These are phyloP conservation scores for Micrastur ruficollis DNA, from an alignment of 2,797 vertebrate species.

Conservation along the genomic window DNA sequence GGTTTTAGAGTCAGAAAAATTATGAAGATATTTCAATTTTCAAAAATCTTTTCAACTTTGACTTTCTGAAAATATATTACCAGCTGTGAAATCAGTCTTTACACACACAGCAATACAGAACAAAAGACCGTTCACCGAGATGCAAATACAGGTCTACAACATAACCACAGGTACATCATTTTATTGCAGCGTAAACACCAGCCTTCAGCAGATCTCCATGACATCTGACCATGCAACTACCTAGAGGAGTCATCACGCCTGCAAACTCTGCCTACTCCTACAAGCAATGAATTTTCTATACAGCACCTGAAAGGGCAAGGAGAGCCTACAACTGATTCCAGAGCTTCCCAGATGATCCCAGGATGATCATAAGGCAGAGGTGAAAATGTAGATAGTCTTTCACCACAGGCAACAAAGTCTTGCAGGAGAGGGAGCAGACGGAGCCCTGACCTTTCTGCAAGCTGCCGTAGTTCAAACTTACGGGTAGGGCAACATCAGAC, in stretches of 20 bases:
- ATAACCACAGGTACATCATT: fast-evolving
- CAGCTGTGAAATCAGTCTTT: not conserved
- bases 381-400: fast-evolving
- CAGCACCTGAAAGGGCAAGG: not conserved
- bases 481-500: not conserved
- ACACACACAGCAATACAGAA: not conserved
- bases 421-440: not conserved
- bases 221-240: not conserved
- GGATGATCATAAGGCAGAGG: not conserved
- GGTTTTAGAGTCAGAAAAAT: not conserved
- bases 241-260: fast-evolving
- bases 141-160: not conserved
- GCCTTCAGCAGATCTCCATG: not conserved
- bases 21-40: not conserved
- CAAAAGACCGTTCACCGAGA: not conserved
- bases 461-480: not conserved
- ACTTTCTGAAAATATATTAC: not conserved
- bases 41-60: not conserved
- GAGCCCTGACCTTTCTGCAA: not conserved
- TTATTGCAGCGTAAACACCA: not conserved
- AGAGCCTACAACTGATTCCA: not conserved
- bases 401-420: not conserved
- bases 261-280: not conserved
- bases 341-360: not conserved
- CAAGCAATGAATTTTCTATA: not conserved